phyloP scores from a whole-genome alignment of 2,888 invertebrate genomes.

The Caradrina clavipalpis region DNA sequence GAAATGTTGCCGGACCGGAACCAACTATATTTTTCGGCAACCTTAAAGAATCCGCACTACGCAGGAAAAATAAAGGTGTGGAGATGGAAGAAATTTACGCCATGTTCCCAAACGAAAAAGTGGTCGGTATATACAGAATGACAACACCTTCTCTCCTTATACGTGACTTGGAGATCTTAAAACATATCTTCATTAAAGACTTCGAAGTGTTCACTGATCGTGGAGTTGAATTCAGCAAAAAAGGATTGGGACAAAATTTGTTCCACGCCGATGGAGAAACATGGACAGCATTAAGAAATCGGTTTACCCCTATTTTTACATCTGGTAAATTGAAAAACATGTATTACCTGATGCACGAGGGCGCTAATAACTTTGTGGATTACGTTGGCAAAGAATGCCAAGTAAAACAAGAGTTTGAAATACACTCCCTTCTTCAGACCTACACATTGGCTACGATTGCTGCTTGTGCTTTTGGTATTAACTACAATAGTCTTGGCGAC shows the following conservation, averaged over 20 bases:
- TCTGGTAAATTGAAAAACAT: conserved; percentile 80
- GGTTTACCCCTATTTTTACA: conserved; percentile 77
- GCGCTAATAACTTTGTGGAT: conserved; percentile 68
- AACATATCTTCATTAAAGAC: conserved; percentile 77
- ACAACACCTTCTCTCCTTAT: conserved; percentile 74
- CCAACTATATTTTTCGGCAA: conserved; percentile 75
- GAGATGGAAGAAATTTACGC: conserved; percentile 71
- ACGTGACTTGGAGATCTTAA: conserved; percentile 77
- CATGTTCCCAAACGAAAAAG: conserved; percentile 74
- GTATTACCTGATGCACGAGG: conserved; percentile 72
- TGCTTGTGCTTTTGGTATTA: conserved; percentile 74
- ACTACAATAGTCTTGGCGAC: conserved; percentile 63
- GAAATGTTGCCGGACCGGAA: conserved; percentile 70
- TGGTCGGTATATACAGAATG: conserved; percentile 77
- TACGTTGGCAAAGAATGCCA: conserved; percentile 57
- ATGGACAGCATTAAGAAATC: conserved; percentile 74
- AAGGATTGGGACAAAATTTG: conserved; percentile 74
- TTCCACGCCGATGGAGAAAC: conserved; percentile 75
- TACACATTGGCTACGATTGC: conserved; percentile 72
- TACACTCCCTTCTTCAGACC: conserved; percentile 67
- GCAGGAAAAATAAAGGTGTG: conserved; percentile 61
- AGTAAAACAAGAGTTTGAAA: conserved; percentile 63
- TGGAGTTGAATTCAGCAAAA: conserved; percentile 72
- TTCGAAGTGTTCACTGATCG: conserved; percentile 77
- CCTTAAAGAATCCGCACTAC: conserved; percentile 65